Evolutionary conservation across 1,140 invertebrate species (phyloP).

Genomic region (Argopecten irradians): DNA sequence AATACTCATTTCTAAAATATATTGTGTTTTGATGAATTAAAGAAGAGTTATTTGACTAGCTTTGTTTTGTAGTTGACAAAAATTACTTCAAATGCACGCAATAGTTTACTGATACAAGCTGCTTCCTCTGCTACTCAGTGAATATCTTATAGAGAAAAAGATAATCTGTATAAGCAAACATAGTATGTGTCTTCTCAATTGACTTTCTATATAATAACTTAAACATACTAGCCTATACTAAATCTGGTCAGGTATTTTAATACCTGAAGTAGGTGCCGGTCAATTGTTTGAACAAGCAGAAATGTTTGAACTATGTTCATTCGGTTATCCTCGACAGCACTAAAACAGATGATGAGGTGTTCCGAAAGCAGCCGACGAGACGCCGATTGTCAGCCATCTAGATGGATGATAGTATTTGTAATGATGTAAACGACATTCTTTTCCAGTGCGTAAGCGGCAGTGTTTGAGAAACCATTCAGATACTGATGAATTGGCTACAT

Average conservation of each 20-base stretch:
- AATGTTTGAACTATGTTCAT: not conserved
- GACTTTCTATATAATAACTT: not conserved
- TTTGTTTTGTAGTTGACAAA: not conserved
- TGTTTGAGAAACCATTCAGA: constrained; percentile 10
- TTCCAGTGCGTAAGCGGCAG: not conserved
- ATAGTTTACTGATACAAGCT: not conserved
- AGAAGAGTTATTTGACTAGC: no score
- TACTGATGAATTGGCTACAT: constrained; percentile 10
- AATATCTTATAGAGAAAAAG: not conserved
- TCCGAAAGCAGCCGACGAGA: not conserved
- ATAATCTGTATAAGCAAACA: not conserved
- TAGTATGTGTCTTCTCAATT: not conserved
- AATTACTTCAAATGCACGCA: not conserved
- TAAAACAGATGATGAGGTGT: not conserved
- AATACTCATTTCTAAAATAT: not conserved
- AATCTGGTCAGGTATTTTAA: not conserved
- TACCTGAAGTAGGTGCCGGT: not conserved
- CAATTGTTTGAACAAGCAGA: not conserved
- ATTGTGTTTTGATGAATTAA: no score
- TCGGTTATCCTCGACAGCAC: not conserved
- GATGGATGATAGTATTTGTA: not conserved
- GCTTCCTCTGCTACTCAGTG: not conserved
- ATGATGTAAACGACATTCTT: constrained; percentile 16
- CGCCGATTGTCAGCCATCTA: not conserved
- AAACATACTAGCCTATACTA: no score